Evolutionary conservation across 2,797 vertebrate species (phyloP), one percentile per base, ranked within the genome.

Genomic region (Mionectes olivaceus): DNA sequence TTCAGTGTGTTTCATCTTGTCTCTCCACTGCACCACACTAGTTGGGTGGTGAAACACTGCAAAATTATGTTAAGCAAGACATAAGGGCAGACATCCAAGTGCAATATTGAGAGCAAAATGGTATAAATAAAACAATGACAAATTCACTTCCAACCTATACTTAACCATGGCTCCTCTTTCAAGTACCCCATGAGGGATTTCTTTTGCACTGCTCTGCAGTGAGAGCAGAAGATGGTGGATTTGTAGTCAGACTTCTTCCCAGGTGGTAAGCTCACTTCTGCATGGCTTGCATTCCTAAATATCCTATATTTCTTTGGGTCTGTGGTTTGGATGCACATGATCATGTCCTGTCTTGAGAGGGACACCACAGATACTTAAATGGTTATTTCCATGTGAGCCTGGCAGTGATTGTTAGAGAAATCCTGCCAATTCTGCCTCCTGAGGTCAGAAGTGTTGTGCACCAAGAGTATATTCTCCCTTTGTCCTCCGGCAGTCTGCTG

Each of bases 41-140:
- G 22, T 24, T 87, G 71, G 19, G 53, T 57, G 43, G 37, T 68
- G 28, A 91, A 79, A 94, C 30, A 46, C 46, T 70, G 39, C 65
- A 94, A 78, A 94, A 64, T 75, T 65, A 57, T 9, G 50, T 91
- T 70, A 89, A 74, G 82, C 79, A 68, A 91, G 78, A 82, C 52
- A 74, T 74, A 63, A 70, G 32, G 84, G 68, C 11, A 1, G 33
- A 44, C 55, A 78, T 78, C 39, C 69, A 88, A 83, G 43, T 37
- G 39, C 49, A 81, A 78, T 76, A 81, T 8, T 18, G 69, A 61
- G 55, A 88, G 53, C 22, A 87, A 94, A 95, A 68, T 49, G 15
- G 65, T 87, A 68, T 61, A 92, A 91, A 91, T 88, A 93, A 94
- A 90, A 78, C 57, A 91, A 68, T 47, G 79, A 86, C 59, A 77